Evolutionary conservation across 1,140 invertebrate genomes (phyloP).

Genomic region (Drosophila simulans): DNA sequence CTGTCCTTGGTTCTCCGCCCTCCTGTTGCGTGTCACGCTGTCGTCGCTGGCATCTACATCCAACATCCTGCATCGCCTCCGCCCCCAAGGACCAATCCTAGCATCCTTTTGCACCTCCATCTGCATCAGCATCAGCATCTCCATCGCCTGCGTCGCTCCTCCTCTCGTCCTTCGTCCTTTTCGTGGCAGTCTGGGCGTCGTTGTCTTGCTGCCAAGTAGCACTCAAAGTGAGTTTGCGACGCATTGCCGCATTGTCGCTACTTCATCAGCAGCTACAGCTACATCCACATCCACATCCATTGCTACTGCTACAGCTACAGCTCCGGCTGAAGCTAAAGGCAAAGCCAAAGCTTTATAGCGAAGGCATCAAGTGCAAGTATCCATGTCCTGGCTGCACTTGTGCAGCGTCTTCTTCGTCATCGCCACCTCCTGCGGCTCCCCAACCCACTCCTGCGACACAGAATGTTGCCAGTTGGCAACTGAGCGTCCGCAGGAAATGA

Average conservation of each 20-base stretch:
- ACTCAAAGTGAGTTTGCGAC: slow-evolving; percentile 81
- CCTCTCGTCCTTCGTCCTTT: slow-evolving; percentile 5
- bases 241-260: slow-evolving; percentile 82
- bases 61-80: not conserved
- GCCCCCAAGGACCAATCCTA: not conserved
- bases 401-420: slow-evolving; percentile 51
- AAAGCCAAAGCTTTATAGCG: slow-evolving; percentile 17
- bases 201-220: slow-evolving; percentile 72
- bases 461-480: slow-evolving; percentile 79
- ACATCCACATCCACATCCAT: slow-evolving; percentile 24
- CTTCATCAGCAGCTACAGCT: slow-evolving; percentile 69
- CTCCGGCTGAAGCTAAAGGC: slow-evolving; percentile 14
- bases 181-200: slow-evolving; percentile 43
- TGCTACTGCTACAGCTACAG: slow-evolving; percentile 16
- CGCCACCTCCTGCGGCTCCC: slow-evolving; percentile 1
- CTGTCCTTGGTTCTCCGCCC: slow-evolving; percentile 9
- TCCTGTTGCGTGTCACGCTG: slow-evolving; percentile 51
- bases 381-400: slow-evolving; percentile 75
- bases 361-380: slow-evolving; percentile 78
- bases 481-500: slow-evolving; percentile 80
- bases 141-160: slow-evolving; percentile 2
- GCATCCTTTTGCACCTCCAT: slow-evolving; percentile 36
- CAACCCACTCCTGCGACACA: slow-evolving; percentile 19
- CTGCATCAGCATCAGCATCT: slow-evolving; percentile 30
- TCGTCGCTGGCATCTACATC: slow-evolving; percentile 26